phyloP scores from a whole-genome alignment of 2,113 vertebrate genomes.

The Xenus cinereus region DNA sequence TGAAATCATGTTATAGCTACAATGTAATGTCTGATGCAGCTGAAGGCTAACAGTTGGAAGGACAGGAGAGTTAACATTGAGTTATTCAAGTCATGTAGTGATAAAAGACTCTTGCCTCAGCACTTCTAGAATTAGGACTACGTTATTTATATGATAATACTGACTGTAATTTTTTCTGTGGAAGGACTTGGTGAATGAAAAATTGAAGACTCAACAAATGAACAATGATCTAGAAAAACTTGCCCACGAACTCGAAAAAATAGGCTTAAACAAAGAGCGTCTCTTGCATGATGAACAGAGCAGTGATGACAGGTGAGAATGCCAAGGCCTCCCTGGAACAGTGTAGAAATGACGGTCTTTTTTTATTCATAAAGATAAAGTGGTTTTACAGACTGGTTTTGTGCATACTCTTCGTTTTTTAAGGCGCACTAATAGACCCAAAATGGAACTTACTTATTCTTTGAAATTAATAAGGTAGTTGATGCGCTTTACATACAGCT shows the following conservation, averaged over 20 bases:
- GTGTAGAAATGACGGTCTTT: neutral
- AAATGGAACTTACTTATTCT: neutral
- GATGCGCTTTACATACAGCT: neutral
- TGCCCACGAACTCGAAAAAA: conserved; percentile 95
- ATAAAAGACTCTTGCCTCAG: neutral
- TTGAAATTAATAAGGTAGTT: neutral
- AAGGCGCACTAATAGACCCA: neutral
- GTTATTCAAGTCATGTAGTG: neutral
- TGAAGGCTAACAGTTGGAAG: neutral
- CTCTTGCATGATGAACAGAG: conserved; percentile 91
- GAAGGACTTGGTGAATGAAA: conserved; percentile 96
- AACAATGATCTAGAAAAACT: conserved; percentile 97
- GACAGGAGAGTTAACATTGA: neutral
- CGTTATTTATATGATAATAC: neutral
- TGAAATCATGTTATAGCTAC: neutral
- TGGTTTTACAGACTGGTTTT: neutral
- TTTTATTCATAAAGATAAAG: neutral
- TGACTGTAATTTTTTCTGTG: conserved; percentile 29
- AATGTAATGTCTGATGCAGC: neutral
- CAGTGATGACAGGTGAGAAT: conserved; percentile 89
- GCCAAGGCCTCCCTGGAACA: neutral
- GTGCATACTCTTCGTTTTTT: neutral
- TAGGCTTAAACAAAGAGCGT: conserved; percentile 94
- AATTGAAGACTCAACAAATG: conserved; percentile 92
- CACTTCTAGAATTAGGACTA: neutral